A percentile compares a stretch with the other conserved stretches of the same genome.
Evolutionary conservation across 1,140 invertebrate species (phyloP).

Genomic region (Cataglyphis hispanica): DNA sequence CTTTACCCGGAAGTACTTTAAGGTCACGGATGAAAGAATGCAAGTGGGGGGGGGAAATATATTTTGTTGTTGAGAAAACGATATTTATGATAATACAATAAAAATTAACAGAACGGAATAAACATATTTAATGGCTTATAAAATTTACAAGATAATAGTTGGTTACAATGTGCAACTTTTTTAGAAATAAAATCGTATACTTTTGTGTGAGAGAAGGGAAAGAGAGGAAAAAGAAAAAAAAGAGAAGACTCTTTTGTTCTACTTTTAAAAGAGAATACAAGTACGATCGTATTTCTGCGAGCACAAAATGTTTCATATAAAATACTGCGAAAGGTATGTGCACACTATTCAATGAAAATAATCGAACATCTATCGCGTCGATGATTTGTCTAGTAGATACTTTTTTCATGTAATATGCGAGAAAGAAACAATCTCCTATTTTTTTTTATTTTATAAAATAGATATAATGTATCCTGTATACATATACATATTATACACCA

Average conservation of each 20-base stretch:
- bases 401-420: not conserved
- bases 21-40: constrained; percentile 49
- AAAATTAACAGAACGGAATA: constrained; percentile 27
- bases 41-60: constrained; percentile 64
- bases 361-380: not conserved
- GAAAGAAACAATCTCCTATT: not conserved
- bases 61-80: constrained; percentile 48
- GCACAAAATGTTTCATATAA: constrained; percentile 12
- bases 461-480: not conserved
- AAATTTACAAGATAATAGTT: constrained; percentile 9
- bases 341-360: not conserved
- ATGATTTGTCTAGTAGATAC: not conserved
- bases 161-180: not conserved
- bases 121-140: constrained; percentile 35
- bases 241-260: not conserved
- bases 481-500: too few relatives aligned
- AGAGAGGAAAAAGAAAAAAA: too few relatives aligned
- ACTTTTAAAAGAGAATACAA: not conserved
- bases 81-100: constrained; percentile 24
- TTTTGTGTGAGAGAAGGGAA: too few relatives aligned
- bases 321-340: not conserved
- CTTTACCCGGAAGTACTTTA: constrained; percentile 58
- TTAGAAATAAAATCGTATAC: constrained; percentile 1
- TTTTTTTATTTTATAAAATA: constrained; percentile 10
- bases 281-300: constrained; percentile 4